Base-by-base conservation (phyloP, 2,797 vertebrate species). In the Echiichthys vipera region DNA sequence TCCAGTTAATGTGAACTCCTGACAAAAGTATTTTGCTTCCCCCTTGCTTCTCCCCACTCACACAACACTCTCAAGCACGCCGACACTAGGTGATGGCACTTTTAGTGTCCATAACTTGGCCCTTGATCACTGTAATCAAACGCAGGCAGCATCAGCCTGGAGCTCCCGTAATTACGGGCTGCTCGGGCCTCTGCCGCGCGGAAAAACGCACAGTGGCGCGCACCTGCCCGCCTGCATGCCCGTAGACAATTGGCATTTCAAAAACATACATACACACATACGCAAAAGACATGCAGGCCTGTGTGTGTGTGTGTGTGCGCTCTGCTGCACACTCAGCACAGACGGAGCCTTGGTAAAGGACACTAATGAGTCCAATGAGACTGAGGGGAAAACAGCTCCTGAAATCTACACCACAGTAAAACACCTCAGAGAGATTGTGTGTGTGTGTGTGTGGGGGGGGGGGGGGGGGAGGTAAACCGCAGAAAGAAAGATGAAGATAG, bases 51-150 rank as follows among this genome's bases (percentile, higher is more conserved):
- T 50, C 12, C 69, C 63, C 51, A 24, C 42, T 11, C 13, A 39
- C 50, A 53, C 65, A 57, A 43, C 66, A 50, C 71, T 22, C 32
- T 13, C 39, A 57, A 15, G 11, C 49, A 40, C 0, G 12, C 69
- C 37, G 55, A 77, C 78, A 76, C 61, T n/a, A 80, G 85, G 63
- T 79, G 84, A 84, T 74, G 80, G 85, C 75, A 75, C 82, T 88
- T 86, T 73, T 81, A 76, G 86, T 90, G 83, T 91, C 88, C 76
- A 71, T 89, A 88, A 89, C 90, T 81, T 78, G 86, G 80, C 82
- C 91, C 89, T 90, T 91, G 91, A 93, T 93, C 83, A 92, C 92
- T 88, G 89, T 94, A 93, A 95, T 94, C 93, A 93, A 88, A 91
- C 83, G 65, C 40, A 79, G 84, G 83, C 83, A 83, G 88, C 91